phyloP scores from a whole-genome alignment of 2,113 vertebrate genomes.

The Reinhardtius hippoglossoides region DNA sequence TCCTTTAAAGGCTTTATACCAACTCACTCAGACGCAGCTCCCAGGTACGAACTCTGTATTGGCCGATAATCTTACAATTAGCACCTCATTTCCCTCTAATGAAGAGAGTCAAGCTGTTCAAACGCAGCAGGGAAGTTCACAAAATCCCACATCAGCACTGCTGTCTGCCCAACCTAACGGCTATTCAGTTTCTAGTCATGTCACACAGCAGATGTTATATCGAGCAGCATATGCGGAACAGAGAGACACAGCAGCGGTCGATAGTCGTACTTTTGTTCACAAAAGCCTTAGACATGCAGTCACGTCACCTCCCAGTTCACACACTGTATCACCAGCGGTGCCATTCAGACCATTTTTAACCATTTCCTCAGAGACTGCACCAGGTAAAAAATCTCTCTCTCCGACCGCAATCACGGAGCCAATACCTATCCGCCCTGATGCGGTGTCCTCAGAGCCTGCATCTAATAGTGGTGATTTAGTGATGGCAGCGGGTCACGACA shows the following conservation, averaged over 20 bases:
- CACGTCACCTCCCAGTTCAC: slow-evolving; percentile 13
- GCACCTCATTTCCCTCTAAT: slow-evolving; percentile 41
- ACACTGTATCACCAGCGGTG: slow-evolving; percentile 27
- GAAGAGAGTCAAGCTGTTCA: slow-evolving; percentile 57
- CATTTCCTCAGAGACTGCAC: slow-evolving; percentile 22
- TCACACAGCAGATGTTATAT: slow-evolving; percentile 57
- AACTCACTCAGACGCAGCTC: slow-evolving; percentile 11
- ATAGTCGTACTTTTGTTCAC: slow-evolving; percentile 26
- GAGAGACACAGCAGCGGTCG: slow-evolving; percentile 15
- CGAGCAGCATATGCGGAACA: slow-evolving; percentile 27
- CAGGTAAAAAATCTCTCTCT: slow-evolving; percentile 49
- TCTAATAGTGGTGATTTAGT: slow-evolving; percentile 73
- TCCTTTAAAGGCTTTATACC: slow-evolving; percentile 24
- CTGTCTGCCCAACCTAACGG: slow-evolving; percentile 44
- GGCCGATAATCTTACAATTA: slow-evolving; percentile 38
- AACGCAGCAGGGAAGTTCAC: slow-evolving; percentile 41
- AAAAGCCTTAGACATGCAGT: slow-evolving; percentile 6
- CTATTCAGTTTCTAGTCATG: slow-evolving; percentile 58
- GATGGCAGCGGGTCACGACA: slow-evolving; percentile 52
- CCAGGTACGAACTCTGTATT: slow-evolving; percentile 22
- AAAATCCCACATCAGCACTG: slow-evolving; percentile 55
- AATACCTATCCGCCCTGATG: slow-evolving; percentile 45
- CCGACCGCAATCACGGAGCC: slow-evolving; percentile 42
- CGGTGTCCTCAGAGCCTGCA: slow-evolving; percentile 51
- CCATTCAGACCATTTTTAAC: slow-evolving; percentile 32